phyloP scores from a whole-genome alignment of 92 coral and sea anemone species.

The Palythoa heliodiscus region DNA sequence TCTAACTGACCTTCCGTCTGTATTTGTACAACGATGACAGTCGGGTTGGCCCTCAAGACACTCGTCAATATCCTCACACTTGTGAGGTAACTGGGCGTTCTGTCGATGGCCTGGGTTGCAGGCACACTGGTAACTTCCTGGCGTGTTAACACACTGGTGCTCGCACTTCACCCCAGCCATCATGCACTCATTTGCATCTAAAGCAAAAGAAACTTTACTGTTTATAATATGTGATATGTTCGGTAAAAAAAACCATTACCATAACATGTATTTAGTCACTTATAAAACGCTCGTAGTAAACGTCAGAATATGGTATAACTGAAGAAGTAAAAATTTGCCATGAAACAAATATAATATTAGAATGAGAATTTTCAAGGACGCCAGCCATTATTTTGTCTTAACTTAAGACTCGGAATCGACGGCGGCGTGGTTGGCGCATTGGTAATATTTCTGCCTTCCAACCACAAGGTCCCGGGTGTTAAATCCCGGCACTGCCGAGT shows the following conservation, averaged over 20 bases:
- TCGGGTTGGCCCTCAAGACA: constrained; percentile 87
- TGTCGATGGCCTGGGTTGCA: constrained; percentile 86
- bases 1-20: neutral
- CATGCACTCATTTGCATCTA: constrained; percentile 92
- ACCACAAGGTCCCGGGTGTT: too few species aligned
- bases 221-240: neutral
- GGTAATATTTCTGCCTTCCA: too few species aligned
- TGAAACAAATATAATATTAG: too few species aligned
- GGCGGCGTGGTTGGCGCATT: too few species aligned
- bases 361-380: too few species aligned
- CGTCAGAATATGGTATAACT: too few species aligned
- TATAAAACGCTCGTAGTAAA: neutral
- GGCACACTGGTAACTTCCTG: constrained; percentile 86
- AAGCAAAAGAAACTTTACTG: neutral
- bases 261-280: neutral
- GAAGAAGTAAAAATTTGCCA: too few species aligned
- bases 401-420: too few species aligned
- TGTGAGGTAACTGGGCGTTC: constrained; percentile 63
- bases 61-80: constrained; percentile 88
- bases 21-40: constrained; percentile 64
- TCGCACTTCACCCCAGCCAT: constrained; percentile 90
- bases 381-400: too few species aligned
- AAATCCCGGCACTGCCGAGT: too few species aligned
- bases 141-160: constrained; percentile 85
- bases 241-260: neutral